phyloP scores from a whole-genome alignment of 2,113 vertebrate species.

The Thryonomys swinderianus region DNA sequence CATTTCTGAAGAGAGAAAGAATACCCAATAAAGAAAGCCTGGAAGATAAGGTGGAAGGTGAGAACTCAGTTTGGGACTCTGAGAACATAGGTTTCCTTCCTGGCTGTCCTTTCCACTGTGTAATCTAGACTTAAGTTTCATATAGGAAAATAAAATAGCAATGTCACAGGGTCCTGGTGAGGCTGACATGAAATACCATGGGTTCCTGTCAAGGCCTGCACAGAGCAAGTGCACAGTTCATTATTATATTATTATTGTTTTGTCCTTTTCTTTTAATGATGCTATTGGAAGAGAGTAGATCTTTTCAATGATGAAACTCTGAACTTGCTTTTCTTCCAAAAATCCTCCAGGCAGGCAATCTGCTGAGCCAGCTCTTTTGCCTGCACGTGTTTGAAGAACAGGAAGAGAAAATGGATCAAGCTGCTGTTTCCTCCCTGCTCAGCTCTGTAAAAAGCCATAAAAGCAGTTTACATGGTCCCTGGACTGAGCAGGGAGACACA shows the following conservation, averaged over 20 bases:
- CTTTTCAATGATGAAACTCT: slow-evolving; percentile 11
- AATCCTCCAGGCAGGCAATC: neutral
- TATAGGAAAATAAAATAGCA: neutral
- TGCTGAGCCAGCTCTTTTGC: slow-evolving; percentile 25
- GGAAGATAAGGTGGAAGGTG: neutral
- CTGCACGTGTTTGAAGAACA: neutral
- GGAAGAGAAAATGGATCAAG: slow-evolving; percentile 40
- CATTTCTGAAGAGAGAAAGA: neutral
- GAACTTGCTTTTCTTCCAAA: neutral
- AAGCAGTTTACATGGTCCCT: slow-evolving; percentile 20
- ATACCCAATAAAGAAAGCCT: neutral
- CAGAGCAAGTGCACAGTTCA: fast-evolving
- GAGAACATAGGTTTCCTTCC: neutral
- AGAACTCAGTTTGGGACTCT: neutral
- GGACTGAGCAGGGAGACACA: neutral
- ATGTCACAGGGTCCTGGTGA: neutral
- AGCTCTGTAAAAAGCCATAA: slow-evolving; percentile 47
- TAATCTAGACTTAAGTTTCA: neutral
- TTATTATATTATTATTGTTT: neutral
- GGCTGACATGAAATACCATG: neutral
- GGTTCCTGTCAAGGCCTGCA: neutral
- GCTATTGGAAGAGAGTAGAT: neutral
- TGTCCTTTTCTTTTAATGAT: neutral
- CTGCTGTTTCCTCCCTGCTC: slow-evolving; percentile 44
- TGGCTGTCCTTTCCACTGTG: too few species aligned